phyloP scores from a whole-genome alignment of 2,797 vertebrate genomes.

The Allenopithecus nigroviridis region DNA sequence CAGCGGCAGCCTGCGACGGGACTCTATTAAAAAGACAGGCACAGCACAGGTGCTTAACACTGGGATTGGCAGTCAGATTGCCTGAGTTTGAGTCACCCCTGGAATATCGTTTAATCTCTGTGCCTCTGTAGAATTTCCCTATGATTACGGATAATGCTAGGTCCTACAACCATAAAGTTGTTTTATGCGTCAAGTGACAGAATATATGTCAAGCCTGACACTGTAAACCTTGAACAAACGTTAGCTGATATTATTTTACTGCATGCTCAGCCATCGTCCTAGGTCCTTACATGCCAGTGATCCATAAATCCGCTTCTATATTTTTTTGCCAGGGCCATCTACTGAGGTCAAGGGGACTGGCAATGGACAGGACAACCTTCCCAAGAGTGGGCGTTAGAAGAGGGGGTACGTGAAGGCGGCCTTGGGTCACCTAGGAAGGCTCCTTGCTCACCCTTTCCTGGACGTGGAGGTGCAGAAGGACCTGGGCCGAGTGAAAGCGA shows the following conservation, averaged over 20 bases:
- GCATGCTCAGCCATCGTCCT: not conserved
- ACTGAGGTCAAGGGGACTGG: not conserved
- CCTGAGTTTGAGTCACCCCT: not conserved
- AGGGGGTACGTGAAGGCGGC: no score
- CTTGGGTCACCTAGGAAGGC: not conserved
- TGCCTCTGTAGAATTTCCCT: not conserved
- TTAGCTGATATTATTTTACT: not conserved
- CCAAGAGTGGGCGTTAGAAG: not conserved
- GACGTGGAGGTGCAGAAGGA: not conserved
- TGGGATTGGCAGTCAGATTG: not conserved
- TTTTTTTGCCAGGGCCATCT: not conserved
- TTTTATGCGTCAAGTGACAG: not conserved
- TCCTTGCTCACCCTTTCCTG: not conserved
- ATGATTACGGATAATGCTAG: not conserved
- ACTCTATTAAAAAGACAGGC: not conserved
- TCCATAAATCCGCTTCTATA: not conserved
- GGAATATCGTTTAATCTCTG: not conserved
- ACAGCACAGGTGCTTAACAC: not conserved
- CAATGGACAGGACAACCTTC: not conserved
- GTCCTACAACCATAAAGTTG: not conserved
- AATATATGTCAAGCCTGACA: not conserved
- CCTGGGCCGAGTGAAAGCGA: not conserved
- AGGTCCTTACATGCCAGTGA: not conserved
- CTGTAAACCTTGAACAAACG: not conserved
- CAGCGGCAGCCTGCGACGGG: no score